These are phyloP conservation scores for Mythimna lalbum DNA, from an alignment of 2,888 invertebrate species.

Conservation along the genomic window DNA sequence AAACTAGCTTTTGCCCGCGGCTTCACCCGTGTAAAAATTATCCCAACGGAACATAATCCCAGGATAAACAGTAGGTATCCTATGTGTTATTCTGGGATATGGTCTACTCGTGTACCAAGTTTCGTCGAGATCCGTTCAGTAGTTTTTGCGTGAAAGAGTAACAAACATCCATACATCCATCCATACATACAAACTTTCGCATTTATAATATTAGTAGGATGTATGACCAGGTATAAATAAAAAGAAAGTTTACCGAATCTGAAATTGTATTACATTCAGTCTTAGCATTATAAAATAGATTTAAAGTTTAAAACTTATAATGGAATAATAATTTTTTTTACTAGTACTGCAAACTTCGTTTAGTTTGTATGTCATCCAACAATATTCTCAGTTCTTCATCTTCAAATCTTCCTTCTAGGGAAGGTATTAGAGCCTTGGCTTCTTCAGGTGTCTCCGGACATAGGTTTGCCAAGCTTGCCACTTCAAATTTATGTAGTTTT, in stretches of 20 bases:
- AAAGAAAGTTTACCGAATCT: constrained; percentile 20
- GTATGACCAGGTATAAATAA: constrained; percentile 7
- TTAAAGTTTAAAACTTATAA: constrained; percentile 15
- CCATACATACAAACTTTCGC: too few species aligned
- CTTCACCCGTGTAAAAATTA: too few species aligned
- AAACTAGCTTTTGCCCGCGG: too few species aligned
- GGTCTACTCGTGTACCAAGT: too few species aligned
- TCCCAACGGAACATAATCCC: too few species aligned
- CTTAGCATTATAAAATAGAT: constrained; percentile 17
- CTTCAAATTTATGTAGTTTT: constrained; percentile 99
- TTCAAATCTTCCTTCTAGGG: constrained; percentile 98
- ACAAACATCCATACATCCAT: too few species aligned
- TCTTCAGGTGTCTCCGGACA: constrained; percentile 99
- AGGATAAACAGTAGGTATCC: too few species aligned
- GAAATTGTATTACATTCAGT: constrained; percentile 49
- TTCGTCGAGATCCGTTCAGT: too few species aligned
- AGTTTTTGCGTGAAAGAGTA: too few species aligned
- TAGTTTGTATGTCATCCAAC: constrained; percentile 99
- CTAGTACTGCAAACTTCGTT: constrained; percentile 98
- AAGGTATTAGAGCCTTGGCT: constrained; percentile 99
- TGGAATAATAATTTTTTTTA: constrained; percentile 16
- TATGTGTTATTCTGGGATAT: too few species aligned
- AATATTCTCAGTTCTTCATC: constrained; percentile 99
- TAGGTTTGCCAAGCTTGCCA: constrained; percentile 99
- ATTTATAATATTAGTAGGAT: too few species aligned